phyloP scores from a whole-genome alignment of 2,797 vertebrate genomes.

The Aldrovandia affinis region DNA sequence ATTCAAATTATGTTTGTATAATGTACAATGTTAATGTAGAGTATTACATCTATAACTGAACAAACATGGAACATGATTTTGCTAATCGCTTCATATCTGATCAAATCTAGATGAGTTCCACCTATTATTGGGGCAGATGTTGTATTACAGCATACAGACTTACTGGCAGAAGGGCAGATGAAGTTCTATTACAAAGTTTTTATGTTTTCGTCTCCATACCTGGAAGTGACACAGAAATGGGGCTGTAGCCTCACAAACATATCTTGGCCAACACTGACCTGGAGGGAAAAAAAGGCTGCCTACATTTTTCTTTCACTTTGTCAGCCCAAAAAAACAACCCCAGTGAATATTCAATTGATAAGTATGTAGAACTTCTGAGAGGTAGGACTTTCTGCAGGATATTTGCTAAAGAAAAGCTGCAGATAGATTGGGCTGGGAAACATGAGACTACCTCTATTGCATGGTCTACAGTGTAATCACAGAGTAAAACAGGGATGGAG shows the following conservation, averaged over 20 bases:
- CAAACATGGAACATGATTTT: background rate
- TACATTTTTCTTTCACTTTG: slow-evolving; percentile 17
- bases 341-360: slow-evolving; percentile 1
- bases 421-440: background rate
- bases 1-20: background rate
- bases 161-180: background rate
- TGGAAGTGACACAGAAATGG: too few species aligned
- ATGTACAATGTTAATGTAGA: background rate
- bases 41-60: background rate
- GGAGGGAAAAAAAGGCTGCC: background rate
- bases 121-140: background rate
- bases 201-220: background rate
- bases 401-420: slow-evolving; percentile 15
- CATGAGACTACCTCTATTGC: background rate
- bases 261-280: background rate
- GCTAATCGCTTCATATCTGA: background rate
- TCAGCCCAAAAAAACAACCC: background rate
- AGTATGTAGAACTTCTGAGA: slow-evolving; percentile 15
- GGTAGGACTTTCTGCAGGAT: background rate
- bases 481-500: background rate
- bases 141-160: slow-evolving; percentile 1
- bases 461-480: background rate
- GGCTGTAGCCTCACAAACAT: background rate
- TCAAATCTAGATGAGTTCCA: background rate
- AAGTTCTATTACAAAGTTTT: background rate